Evolutionary conservation across 2,888 invertebrate species (phyloP).

Genomic region (Hypselothyrea guttata): DNA sequence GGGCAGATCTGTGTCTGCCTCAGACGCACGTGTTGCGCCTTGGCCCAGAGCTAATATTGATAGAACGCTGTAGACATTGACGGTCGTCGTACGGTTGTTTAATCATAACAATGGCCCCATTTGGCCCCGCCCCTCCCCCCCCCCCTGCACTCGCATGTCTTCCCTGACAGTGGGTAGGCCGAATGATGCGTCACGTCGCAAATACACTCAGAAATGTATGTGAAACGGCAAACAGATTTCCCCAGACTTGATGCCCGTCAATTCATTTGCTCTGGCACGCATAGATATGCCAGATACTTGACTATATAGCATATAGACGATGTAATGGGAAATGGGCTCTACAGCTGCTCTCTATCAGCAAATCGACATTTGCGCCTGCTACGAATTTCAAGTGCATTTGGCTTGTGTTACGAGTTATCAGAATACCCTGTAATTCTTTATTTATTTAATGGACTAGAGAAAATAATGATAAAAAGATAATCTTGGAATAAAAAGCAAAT

Average conservation of each 20-base stretch:
- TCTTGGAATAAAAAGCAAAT: no score
- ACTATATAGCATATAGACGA: no score
- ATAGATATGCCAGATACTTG: constrained; percentile 3
- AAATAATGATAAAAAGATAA: no score
- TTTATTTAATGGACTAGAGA: no score
- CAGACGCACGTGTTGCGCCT: constrained; percentile 26
- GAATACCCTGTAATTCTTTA: no score
- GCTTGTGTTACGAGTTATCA: neutral
- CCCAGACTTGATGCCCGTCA: constrained; percentile 42
- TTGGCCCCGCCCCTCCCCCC: neutral
- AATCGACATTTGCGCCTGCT: no score
- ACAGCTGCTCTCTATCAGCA: no score
- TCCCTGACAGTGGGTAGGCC: neutral
- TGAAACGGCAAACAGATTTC: constrained; percentile 30
- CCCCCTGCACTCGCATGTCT: neutral
- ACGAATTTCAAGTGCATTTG: no score
- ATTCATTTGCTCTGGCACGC: constrained; percentile 43
- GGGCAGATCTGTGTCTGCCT: neutral
- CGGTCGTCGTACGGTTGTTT: constrained; percentile 11
- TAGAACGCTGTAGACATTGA: constrained; percentile 9
- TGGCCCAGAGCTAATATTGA: constrained; percentile 6
- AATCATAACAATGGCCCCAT: constrained; percentile 33
- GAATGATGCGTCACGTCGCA: no score
- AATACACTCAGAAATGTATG: constrained; percentile 14
- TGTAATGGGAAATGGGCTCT: no score